phyloP scores from a whole-genome alignment of 2,888 invertebrate genomes.

The Chrysopilus asiliformis region DNA sequence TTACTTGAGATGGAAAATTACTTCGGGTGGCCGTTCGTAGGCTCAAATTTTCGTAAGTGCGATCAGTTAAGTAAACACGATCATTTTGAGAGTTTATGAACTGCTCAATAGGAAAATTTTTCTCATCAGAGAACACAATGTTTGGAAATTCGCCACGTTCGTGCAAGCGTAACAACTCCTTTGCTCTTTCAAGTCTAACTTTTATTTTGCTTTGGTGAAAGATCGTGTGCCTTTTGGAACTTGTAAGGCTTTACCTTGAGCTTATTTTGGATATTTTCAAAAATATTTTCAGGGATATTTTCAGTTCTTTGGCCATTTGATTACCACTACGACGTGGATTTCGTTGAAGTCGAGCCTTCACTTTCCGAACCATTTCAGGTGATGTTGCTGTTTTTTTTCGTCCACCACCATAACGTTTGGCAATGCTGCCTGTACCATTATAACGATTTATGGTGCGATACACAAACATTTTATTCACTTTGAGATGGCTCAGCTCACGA shows the following conservation, averaged over 20 bases:
- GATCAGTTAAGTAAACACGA: too few relatives aligned
- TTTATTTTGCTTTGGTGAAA: too few relatives aligned
- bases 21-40: too few relatives aligned
- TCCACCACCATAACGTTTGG: slow-evolving; percentile 13
- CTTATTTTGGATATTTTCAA: slow-evolving; percentile 1
- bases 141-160: too few relatives aligned
- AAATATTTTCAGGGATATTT: not conserved
- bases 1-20: too few relatives aligned
- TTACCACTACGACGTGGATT: not conserved
- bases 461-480: slow-evolving; percentile 10
- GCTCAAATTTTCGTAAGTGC: too few relatives aligned
- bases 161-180: too few relatives aligned
- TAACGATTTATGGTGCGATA: slow-evolving; percentile 9
- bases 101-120: too few relatives aligned
- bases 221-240: too few relatives aligned
- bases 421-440: slow-evolving; percentile 12
- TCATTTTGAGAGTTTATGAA: too few relatives aligned
- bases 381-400: slow-evolving; percentile 11
- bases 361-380: slow-evolving; percentile 6
- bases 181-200: slow-evolving; percentile 1
- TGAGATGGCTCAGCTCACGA: slow-evolving; percentile 13
- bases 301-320: slow-evolving; percentile 1
- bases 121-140: too few relatives aligned
- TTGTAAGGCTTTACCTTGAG: too few relatives aligned
- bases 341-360: not conserved